Evolutionary conservation across 23 tunicate genomes (phyloP).

Genomic region (Oikopleura albicans): DNA sequence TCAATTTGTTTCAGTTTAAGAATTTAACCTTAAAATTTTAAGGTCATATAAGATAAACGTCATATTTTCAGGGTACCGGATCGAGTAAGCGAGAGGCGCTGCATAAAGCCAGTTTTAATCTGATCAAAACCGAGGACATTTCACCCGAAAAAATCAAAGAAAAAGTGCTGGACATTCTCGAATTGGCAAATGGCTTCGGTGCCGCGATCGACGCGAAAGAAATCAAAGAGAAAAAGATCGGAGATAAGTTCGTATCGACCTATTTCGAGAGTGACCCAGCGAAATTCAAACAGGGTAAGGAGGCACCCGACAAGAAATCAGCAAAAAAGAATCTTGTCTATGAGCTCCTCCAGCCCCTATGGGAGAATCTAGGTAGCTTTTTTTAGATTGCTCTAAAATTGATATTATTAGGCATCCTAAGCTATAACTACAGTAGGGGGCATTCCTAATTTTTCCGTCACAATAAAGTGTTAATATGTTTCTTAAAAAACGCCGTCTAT

Average conservation of each 20-base stretch:
- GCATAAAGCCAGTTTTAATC: not conserved
- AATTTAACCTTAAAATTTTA: too few species aligned
- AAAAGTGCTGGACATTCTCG: not conserved
- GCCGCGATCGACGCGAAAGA: not conserved
- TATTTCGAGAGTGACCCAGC: not conserved
- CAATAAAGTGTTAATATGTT: too few species aligned
- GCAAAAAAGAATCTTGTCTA: conserved; percentile 9
- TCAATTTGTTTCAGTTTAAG: too few species aligned
- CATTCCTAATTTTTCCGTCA: too few species aligned
- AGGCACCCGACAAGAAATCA: not conserved
- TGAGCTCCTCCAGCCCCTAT: not conserved
- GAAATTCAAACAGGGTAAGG: not conserved
- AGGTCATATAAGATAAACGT: too few species aligned
- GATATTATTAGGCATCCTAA: too few species aligned
- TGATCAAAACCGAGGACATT: not conserved
- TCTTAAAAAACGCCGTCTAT: too few species aligned
- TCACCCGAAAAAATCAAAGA: not conserved
- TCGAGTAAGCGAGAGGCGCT: conserved; percentile 3
- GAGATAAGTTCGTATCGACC: not conserved
- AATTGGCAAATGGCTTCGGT: conserved; percentile 1
- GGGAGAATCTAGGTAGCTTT: not conserved
- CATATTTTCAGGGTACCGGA: not conserved
- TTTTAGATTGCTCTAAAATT: too few species aligned
- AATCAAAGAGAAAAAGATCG: not conserved
- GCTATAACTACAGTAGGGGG: too few species aligned